phyloP scores from a whole-genome alignment of 2,113 vertebrate genomes.

The Gracilinanus agilis region DNA sequence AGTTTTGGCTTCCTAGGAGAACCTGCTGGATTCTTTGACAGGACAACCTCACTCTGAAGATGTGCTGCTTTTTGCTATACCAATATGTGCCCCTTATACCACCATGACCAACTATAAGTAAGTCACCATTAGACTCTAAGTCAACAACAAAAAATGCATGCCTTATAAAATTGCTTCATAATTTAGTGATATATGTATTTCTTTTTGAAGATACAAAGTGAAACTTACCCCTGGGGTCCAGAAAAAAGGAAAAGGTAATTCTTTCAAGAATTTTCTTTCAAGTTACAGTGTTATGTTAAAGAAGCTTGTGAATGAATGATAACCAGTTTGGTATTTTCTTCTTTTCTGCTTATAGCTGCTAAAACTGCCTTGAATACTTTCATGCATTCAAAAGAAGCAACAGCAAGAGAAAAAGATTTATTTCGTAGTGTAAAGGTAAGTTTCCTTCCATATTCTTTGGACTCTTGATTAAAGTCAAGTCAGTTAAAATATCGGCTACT shows the following conservation, averaged over 20 bases:
- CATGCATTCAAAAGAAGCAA: conserved; percentile 94
- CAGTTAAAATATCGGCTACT: conserved; percentile 8
- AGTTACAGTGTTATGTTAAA: neutral
- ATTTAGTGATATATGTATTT: conserved; percentile 60
- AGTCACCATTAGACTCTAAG: conserved; percentile 29
- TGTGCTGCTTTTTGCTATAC: conserved; percentile 93
- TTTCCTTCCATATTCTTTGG: conserved; percentile 31
- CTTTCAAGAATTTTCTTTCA: fast-evolving
- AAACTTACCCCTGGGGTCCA: conserved; percentile 97
- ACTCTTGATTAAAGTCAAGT: neutral
- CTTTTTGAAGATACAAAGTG: conserved; percentile 91
- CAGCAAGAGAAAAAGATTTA: conserved; percentile 93
- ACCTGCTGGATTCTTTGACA: conserved; percentile 92
- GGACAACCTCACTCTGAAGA: conserved; percentile 95
- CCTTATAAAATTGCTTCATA: fast-evolving
- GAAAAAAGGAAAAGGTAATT: conserved; percentile 98
- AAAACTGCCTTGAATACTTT: conserved; percentile 96
- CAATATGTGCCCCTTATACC: conserved; percentile 95
- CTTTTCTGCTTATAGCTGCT: conserved; percentile 87
- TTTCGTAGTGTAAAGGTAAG: conserved; percentile 96
- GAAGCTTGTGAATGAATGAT: conserved; percentile 40
- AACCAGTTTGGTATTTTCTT: conserved; percentile 28
- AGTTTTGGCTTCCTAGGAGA: conserved; percentile 85
- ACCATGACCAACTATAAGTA: conserved; percentile 95
- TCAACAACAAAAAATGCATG: fast-evolving